phyloP scores from a whole-genome alignment of 2,888 invertebrate species.

The Chrysolina oricalcia region DNA sequence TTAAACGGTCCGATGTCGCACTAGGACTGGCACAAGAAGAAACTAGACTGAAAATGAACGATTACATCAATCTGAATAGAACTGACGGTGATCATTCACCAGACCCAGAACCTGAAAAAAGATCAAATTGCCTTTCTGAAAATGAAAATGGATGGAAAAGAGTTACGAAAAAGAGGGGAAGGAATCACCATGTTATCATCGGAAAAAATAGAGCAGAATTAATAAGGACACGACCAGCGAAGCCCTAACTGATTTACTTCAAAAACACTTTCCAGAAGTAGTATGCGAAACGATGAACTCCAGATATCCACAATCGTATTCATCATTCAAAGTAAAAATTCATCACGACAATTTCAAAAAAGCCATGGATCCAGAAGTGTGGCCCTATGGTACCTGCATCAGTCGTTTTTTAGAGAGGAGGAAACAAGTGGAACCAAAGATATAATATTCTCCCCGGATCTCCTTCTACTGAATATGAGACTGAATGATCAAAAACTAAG shows the following conservation, averaged over 20 bases:
- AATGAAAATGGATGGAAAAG: background rate
- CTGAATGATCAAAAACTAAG: slow-evolving; percentile 16
- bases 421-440: slow-evolving; percentile 20
- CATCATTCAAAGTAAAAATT: slow-evolving; percentile 29
- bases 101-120: background rate
- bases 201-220: background rate
- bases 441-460: slow-evolving; percentile 20
- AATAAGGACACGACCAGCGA: slow-evolving; percentile 6
- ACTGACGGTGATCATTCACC: too few species aligned
- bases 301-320: slow-evolving; percentile 24
- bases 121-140: slow-evolving; percentile 1
- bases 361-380: slow-evolving; percentile 19
- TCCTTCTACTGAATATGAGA: slow-evolving; percentile 12
- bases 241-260: slow-evolving; percentile 1
- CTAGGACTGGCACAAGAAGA: background rate
- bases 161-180: background rate
- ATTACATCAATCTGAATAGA: background rate
- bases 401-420: slow-evolving; percentile 25
- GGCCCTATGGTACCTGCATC: slow-evolving; percentile 25
- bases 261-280: background rate
- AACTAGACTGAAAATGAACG: background rate
- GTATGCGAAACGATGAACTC: background rate
- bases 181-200: slow-evolving; percentile 1
- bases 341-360: slow-evolving; percentile 22
- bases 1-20: background rate